Conservation (phyloP, 2,113 vertebrate genomes). For the Pelvicachromis taeniatus region DNA sequence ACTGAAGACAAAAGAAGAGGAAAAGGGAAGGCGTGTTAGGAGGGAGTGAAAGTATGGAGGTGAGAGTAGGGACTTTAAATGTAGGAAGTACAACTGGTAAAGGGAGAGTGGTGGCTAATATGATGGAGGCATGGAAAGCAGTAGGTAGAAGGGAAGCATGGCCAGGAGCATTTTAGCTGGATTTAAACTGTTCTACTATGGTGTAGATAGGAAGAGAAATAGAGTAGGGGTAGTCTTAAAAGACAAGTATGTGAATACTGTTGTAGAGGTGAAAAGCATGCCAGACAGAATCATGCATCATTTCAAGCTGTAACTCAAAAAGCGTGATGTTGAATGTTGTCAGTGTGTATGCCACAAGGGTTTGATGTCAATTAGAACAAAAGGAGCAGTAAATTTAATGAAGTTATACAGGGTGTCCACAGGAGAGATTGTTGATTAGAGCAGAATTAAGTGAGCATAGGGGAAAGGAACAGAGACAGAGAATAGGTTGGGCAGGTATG, state of each 20-base stretch:
- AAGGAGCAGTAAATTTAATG: background rate
- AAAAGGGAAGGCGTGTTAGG: background rate
- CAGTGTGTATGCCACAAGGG: background rate
- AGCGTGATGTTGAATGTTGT: background rate
- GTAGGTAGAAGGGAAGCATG: background rate
- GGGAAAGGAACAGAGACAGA: background rate
- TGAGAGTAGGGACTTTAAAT: background rate
- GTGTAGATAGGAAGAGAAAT: background rate
- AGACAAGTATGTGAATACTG: background rate
- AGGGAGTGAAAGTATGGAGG: background rate
- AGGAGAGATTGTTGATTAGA: background rate
- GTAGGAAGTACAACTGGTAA: background rate
- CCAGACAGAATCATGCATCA: background rate
- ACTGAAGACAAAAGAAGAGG: background rate
- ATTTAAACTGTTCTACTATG: background rate
- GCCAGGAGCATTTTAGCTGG: background rate
- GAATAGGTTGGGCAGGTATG: background rate
- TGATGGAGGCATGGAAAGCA: background rate
- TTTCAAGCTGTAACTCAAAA: background rate
- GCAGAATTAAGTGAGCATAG: background rate
- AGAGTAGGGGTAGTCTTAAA: no score
- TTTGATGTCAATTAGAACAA: background rate
- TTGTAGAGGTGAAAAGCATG: background rate
- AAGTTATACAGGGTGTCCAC: background rate
- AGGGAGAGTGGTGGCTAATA: background rate